Evolutionary conservation across 2,888 invertebrate genomes (phyloP), one percentile per base, ranked within the genome.

Genomic region (Lithosia quadra): DNA sequence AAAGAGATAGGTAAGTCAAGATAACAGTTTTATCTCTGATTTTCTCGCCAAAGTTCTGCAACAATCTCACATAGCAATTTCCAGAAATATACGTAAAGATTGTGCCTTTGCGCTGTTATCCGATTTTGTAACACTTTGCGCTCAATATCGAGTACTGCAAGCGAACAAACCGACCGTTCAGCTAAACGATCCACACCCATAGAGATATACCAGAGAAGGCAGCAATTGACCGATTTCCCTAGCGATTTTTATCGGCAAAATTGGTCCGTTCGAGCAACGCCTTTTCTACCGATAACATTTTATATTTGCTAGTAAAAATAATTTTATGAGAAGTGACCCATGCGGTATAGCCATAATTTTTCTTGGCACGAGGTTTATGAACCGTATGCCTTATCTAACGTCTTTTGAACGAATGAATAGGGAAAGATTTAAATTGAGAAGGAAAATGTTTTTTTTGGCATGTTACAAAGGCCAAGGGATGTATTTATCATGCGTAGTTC

Each of bases 291-390:
- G 69, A 74, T 77, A 79, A 71, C 65, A 21, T 56, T 43, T 71
- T 67, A 60, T 68, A 71, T 79, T 73, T 65, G 56, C 72, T 63
- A 74, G 71, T 69, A 75, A 71, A 76, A 76, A 67, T 65, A 69
- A 67, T 79, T 75, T 73, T 11, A 18, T 28, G 43, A 72, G 79
- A 83, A 84, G 73, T 83, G 86, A 86, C 83, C 84, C 85, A 74
- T 81, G 71, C 76, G 82, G 78, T 81, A 74, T 78, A 80, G 71
- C 70, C 66, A 79, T 81, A 84, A 83, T 87, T 88, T 87, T 83
- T 86, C 86, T 84, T 75, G 62, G 70, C 80, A 76, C 85, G 67
- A 84, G 86, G 73, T 89, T 88, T 88, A 90, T 89, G 87, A 85
- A 75, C 76, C 83, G 84, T 79, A 76, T 74, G 70, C 84, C 83